A percentile compares a stretch with the other conserved stretches of the same genome.
phyloP scores from a whole-genome alignment of 2,113 vertebrate genomes.

The Aspidoscelis tigris region DNA sequence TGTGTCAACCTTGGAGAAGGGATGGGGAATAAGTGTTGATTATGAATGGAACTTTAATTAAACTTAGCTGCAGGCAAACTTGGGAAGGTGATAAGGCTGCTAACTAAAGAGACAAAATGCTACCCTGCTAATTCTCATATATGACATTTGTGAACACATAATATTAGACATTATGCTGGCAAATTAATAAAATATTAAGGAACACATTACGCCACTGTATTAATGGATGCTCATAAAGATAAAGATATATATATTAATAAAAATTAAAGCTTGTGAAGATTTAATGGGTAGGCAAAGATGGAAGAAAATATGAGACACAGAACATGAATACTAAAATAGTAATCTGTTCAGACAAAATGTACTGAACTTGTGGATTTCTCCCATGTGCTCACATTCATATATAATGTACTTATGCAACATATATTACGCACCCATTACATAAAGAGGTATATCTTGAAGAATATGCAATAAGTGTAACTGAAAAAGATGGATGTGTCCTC shows the following conservation, averaged over 20 bases:
- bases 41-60: conserved; percentile 26
- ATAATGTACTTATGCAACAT: neutral
- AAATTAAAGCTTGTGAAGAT: conserved; percentile 5
- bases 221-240: conserved; percentile 8
- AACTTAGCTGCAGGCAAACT: conserved; percentile 24
- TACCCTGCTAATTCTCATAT: neutral
- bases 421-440: neutral
- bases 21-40: neutral
- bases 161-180: neutral
- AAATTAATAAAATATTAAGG: conserved; percentile 19
- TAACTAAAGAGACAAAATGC: conserved; percentile 34
- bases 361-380: neutral
- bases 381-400: neutral
- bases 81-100: conserved; percentile 23
- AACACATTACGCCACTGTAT: neutral
- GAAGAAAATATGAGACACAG: neutral
- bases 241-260: conserved; percentile 31
- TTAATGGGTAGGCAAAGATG: neutral
- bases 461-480: neutral
- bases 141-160: conserved; percentile 5
- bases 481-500: too few species aligned
- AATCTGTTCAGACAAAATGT: neutral
- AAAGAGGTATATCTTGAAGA: neutral
- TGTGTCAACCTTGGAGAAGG: neutral
- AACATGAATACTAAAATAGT: neutral